These are phyloP conservation scores for Lemur catta DNA, from an alignment of 2,797 vertebrate genomes.

Conservation along the genomic window DNA sequence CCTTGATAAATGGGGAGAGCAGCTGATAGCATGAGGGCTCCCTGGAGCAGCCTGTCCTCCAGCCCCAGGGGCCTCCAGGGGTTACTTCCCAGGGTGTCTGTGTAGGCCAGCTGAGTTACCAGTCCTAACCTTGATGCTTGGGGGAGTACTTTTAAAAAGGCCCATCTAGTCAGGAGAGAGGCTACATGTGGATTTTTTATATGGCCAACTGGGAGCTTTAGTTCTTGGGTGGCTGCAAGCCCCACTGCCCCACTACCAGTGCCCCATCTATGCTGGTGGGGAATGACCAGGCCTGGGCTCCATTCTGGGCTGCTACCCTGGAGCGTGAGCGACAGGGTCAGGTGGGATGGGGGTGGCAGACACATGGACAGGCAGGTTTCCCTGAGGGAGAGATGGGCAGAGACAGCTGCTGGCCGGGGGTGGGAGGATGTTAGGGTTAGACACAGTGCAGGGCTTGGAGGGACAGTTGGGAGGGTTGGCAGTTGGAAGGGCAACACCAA, in stretches of 20 bases:
- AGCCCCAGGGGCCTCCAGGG: neutral
- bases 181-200: neutral
- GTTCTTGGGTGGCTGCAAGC: neutral
- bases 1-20: constrained; percentile 9
- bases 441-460: neutral
- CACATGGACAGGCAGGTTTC: neutral
- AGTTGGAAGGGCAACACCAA: neutral
- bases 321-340: constrained; percentile 74
- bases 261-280: neutral
- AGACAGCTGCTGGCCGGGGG: constrained; percentile 20
- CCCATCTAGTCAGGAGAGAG: neutral
- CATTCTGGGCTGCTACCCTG: neutral
- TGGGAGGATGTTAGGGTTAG: constrained; percentile 30
- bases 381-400: constrained; percentile 49
- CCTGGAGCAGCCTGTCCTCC: neutral
- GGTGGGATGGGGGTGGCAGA: constrained; percentile 47
- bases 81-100: neutral
- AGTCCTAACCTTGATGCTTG: neutral
- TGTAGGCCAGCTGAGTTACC: neutral
- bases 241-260: neutral
- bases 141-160: neutral
- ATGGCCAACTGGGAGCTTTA: neutral
- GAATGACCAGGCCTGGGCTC: neutral
- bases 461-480: neutral
- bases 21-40: neutral